Conservation (phyloP, 1,140 invertebrate genomes). For the Kradibia gibbosae region DNA sequence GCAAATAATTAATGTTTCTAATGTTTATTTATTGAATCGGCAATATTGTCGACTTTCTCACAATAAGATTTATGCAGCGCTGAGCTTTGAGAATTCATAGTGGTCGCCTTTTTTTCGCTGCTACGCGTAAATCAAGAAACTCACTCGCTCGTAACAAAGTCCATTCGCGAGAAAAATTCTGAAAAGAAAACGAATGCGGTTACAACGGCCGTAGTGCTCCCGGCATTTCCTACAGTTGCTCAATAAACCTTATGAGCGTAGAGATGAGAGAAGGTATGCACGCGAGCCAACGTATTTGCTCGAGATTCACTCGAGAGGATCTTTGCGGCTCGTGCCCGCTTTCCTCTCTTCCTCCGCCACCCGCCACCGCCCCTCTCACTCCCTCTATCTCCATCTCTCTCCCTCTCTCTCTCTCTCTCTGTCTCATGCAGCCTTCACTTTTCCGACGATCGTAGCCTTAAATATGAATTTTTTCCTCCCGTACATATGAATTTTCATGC, state of each 20-base stretch:
- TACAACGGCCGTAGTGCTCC: too few species aligned
- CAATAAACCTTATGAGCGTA: neutral
- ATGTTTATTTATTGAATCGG: neutral
- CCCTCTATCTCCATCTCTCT: neutral
- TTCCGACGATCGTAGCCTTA: too few species aligned
- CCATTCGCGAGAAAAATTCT: neutral
- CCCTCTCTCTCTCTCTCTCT: neutral
- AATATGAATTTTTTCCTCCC: neutral
- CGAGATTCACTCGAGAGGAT: too few species aligned
- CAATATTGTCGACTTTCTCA: neutral
- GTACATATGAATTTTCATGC: neutral
- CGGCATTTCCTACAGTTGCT: neutral
- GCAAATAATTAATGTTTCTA: neutral
- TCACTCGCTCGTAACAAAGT: neutral
- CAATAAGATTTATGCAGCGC: neutral
- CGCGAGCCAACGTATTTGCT: neutral
- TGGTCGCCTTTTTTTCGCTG: neutral
- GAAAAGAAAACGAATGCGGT: neutral
- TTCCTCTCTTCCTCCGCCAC: neutral
- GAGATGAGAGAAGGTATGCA: neutral
- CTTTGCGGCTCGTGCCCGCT: neutral
- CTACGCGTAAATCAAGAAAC: neutral
- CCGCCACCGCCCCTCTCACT: neutral
- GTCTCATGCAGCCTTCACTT: too few species aligned
- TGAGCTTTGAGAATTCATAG: neutral